Conservation (phyloP, 2,113 vertebrate species). For the Laterallus jamaicensis region DNA sequence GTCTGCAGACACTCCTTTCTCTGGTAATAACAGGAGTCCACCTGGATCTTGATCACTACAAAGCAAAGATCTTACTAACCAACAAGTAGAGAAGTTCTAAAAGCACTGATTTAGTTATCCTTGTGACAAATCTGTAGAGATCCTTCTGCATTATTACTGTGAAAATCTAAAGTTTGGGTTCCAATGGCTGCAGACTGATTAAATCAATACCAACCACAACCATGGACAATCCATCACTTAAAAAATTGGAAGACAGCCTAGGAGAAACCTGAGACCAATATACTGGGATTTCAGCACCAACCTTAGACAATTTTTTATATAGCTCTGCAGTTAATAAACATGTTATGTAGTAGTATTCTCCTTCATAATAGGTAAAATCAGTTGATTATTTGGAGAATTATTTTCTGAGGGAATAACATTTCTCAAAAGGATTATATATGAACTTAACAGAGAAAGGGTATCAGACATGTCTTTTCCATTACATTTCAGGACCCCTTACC, state of each 20-base stretch:
- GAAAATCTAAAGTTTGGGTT: not conserved
- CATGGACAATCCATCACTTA: not conserved
- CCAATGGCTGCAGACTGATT: not conserved
- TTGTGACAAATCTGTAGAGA: not conserved
- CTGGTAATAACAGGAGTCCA: constrained; percentile 89
- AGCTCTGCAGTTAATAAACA: not conserved
- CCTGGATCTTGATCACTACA: constrained; percentile 91
- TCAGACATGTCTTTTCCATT: not conserved
- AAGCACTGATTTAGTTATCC: not conserved
- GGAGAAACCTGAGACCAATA: not conserved
- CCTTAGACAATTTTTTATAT: not conserved
- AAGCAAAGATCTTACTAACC: not conserved
- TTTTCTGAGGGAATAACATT: not conserved
- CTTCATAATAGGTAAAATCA: not conserved
- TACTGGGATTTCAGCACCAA: not conserved
- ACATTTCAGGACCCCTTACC: constrained; percentile 72
- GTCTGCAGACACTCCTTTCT: constrained; percentile 81
- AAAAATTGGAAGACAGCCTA: not conserved
- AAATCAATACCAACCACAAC: not conserved
- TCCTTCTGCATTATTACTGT: not conserved
- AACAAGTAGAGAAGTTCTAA: not conserved
- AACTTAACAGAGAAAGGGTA: not conserved
- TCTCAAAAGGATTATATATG: not conserved
- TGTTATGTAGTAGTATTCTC: not conserved
- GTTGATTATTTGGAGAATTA: not conserved